phyloP scores from a whole-genome alignment of 1,140 invertebrate species.

The Oscheius sp. region DNA sequence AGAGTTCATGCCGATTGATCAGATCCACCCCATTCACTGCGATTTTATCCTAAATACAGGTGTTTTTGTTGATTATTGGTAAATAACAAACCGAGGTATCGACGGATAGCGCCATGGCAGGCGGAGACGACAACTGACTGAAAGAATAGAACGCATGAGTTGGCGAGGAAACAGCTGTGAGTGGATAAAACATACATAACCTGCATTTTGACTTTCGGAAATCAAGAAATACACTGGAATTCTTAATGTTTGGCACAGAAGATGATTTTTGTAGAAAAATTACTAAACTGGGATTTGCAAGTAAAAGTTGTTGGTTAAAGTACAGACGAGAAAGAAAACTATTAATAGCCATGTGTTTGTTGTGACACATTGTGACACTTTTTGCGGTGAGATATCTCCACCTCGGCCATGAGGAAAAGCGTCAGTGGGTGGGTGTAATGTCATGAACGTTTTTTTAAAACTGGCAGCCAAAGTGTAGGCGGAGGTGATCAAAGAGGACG shows the following conservation, averaged over 20 bases:
- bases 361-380: background rate
- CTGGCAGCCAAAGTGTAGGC: constrained; percentile 3
- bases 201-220: background rate
- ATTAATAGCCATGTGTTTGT: background rate
- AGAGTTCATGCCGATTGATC: constrained; percentile 38
- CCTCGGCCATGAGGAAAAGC: background rate
- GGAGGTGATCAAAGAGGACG: background rate
- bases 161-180: constrained; percentile 1
- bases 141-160: constrained; percentile 5
- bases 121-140: constrained; percentile 1
- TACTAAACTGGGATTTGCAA: background rate
- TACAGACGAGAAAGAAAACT: background rate
- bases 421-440: background rate
- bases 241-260: background rate
- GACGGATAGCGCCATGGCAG: constrained; percentile 6
- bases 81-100: constrained; percentile 4
- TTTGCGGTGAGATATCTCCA: background rate
- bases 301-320: background rate
- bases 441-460: background rate
- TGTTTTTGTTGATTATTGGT: background rate
- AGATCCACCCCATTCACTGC: constrained; percentile 37
- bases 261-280: background rate
- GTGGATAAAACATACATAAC: background rate
- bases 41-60: constrained; percentile 35
- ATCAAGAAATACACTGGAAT: background rate